Conservation (phyloP, 2,888 invertebrate species). For the Pinctada fucata region DNA sequence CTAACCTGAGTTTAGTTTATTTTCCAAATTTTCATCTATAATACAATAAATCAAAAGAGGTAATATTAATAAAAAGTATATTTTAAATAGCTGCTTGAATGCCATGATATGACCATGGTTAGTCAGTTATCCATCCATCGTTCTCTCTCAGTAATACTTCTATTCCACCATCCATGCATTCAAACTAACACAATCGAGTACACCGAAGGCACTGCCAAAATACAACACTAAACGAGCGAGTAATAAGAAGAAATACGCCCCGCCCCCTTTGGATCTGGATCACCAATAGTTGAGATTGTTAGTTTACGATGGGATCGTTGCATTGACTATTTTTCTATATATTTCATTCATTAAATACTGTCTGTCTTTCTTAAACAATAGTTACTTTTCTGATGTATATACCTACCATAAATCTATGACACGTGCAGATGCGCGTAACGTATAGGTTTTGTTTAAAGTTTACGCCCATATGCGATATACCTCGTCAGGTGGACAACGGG, state of each 20-base stretch:
- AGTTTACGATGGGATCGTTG: neutral
- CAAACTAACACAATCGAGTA: neutral
- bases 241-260: neutral
- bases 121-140: constrained; percentile 3
- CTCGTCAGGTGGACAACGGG: no score
- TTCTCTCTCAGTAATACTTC: neutral
- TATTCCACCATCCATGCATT: neutral
- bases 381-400: no score
- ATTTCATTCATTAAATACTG: neutral
- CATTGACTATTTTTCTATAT: neutral
- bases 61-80: constrained; percentile 21
- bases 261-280: neutral
- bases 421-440: no score
- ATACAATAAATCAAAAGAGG: constrained; percentile 20
- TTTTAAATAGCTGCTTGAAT: constrained; percentile 19
- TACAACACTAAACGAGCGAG: neutral
- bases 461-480: no score
- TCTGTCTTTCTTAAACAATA: no score
- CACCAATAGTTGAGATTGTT: neutral
- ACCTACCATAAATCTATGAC: no score
- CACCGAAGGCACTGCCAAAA: neutral
- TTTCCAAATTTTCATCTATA: neutral
- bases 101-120: constrained; percentile 21
- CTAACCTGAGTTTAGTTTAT: neutral
- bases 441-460: no score